Base-by-base conservation (phyloP, 2,888 invertebrate genomes). In the Heteromurus nitidus region DNA sequence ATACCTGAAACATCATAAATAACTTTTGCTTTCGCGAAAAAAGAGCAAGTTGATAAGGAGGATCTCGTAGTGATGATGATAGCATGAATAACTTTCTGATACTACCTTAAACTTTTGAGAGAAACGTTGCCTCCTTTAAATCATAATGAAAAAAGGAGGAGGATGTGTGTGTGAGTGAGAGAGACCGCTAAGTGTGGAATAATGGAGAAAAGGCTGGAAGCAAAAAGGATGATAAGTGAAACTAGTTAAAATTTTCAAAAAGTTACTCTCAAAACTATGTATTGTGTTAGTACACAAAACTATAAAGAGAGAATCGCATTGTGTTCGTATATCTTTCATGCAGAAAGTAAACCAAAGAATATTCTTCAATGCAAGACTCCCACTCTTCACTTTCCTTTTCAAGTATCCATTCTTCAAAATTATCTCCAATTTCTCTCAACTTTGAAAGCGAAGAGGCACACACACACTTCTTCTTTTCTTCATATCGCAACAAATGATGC, bases 151-250 rank as follows among this genome's bases (percentile, higher is more conserved):
- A 9, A 36, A 36, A 36, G 36, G 36, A 36, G 5, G 36, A 36
- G 13, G 13, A n/a, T n/a, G n/a, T n/a, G n/a, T n/a, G n/a, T n/a
- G n/a, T n/a, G n/a, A 36, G 36, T 13, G 36, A 13, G 36, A 36
- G 13, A 36, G 13, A 36, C 36, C 5, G 36, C n/a, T n/a, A n/a
- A 36, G 36, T 5, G 13, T 13, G 7, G 13, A 36, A 36, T 36
- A 36, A 36, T 36, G 36, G 7, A 36, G 5, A 13, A 36, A 36
- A 36, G 36, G 36, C 36, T 36, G 13, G 36, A 36, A 36, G 36
- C 36, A n/a, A 50, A n/a, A n/a, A 50, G 3, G 50, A 50, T 50
- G 18, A 50, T 50, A 50, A 50, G 50, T 50, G 50, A 50, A 50
- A 18, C 50, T 50, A 50, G 50, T 50, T 50, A 50, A n/a, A 50